phyloP scores from a whole-genome alignment of 2,797 vertebrate genomes.

The Gymnothorax reevesii region DNA sequence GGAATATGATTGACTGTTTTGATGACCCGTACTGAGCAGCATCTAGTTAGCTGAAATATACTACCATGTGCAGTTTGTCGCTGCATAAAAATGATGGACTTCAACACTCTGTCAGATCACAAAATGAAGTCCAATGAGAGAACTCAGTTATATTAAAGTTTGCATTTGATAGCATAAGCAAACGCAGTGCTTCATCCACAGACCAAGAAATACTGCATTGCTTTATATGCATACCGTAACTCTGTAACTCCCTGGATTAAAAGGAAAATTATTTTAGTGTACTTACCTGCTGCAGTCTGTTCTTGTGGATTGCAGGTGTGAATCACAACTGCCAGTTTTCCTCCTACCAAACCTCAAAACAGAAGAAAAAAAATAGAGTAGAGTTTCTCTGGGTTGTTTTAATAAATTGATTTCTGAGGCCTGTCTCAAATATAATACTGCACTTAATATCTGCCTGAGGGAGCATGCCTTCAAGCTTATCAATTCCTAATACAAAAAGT shows the following conservation, averaged over 20 bases:
- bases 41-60: background rate
- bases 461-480: background rate
- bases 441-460: background rate
- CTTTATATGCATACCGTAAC: background rate
- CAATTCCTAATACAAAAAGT: slow-evolving; percentile 1
- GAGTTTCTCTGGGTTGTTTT: background rate
- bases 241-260: background rate
- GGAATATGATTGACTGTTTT: background rate
- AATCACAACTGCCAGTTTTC: background rate
- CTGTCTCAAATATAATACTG: slow-evolving; percentile 1
- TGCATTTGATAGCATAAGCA: background rate
- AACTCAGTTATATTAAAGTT: background rate
- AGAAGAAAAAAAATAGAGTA: background rate
- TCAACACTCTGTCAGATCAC: background rate
- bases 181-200: background rate
- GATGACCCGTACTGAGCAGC: background rate
- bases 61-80: background rate
- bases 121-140: background rate
- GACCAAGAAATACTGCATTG: background rate
- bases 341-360: background rate
- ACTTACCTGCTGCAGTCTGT: background rate
- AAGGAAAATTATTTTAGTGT: background rate
- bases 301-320: background rate
- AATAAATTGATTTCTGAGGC: background rate
- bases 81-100: background rate